Conservation (phyloP, 2,797 vertebrate species). For the Carduelis carduelis region DNA sequence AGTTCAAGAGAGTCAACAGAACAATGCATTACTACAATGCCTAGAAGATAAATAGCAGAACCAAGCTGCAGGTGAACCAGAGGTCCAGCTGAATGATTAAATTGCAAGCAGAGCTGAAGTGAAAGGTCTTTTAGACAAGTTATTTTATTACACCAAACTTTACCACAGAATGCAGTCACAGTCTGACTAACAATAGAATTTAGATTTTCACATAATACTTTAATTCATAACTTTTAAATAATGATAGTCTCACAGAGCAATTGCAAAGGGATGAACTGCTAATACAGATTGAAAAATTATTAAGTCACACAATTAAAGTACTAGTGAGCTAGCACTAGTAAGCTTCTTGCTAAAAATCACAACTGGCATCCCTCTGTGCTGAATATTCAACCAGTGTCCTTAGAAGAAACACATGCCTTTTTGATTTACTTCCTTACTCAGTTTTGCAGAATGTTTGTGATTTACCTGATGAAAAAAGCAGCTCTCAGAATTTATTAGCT, state of each 20-base stretch:
- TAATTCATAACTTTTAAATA: not conserved
- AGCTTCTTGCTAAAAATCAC: not conserved
- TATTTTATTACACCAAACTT: not conserved
- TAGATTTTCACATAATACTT: not conserved
- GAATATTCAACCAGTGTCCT: not conserved
- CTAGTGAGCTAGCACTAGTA: not conserved
- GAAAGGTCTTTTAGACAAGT: not conserved
- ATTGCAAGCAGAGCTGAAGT: not conserved
- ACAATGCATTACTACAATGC: constrained; percentile 17
- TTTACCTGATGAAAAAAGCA: not conserved
- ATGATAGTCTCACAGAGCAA: not conserved
- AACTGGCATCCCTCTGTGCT: not conserved
- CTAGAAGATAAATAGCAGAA: not conserved
- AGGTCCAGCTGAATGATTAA: not conserved
- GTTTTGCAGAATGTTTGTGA: not conserved
- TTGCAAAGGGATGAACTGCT: not conserved
- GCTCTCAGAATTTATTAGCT: not conserved
- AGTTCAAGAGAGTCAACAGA: constrained; percentile 47
- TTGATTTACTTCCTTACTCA: not conserved
- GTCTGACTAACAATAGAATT: not conserved
- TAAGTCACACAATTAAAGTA: not conserved
- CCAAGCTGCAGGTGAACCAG: constrained; percentile 18
- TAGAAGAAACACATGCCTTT: not conserved
- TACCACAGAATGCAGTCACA: not conserved
- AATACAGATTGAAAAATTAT: not conserved